Base-by-base conservation (phyloP, 2,113 vertebrate genomes). In the Gobius niger region DNA sequence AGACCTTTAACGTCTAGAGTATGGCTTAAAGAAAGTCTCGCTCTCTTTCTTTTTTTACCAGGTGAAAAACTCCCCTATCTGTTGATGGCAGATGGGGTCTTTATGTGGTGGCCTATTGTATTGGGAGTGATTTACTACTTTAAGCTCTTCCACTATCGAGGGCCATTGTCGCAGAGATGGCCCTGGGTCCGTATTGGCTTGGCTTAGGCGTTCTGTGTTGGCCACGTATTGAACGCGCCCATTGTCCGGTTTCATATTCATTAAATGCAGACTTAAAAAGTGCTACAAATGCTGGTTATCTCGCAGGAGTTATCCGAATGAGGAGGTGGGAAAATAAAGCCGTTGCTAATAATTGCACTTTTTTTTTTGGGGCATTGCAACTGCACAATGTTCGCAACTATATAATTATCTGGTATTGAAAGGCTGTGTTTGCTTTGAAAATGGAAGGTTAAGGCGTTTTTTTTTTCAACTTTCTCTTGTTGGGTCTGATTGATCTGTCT, bases 1-100 rank as follows among this genome's bases (percentile, higher is more conserved):
- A 70, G 50, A 12, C 40, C 67, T 65, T 83, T 76, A 82, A 81
- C 78, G 76, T 72, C 54, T n/a, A n/a, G n/a, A n/a, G n/a, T n/a
- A 34, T 34, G 24, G 24, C 24, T 34, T 34, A 34, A 34, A 34
- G 1, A 34, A 34, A 3, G 24, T 34, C 24, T 34, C 24, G 3
- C 24, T 34, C 24, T 34, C 24, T 34, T 3, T 34, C 47, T 14
- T 49, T 70, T 86, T 84, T 80, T 76, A 84, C 68, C 62, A 78
- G 49, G 68, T 76, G 54, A 79, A 73, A 68, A 70, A 70, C 24
- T 49, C 47, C 47, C 34, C 71, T 80, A 67, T 82, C 73, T 68
- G 44, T 59, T 78, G 71, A 76, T 77, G 80, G 40, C 78, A 82
- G 80, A 49, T 52, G 34, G 19, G 15, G 56, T 41, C 65, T 68